Evolutionary conservation across 2,797 vertebrate species (phyloP), one percentile per base, ranked within the genome.

Genomic region (Intellagama lesueurii): DNA sequence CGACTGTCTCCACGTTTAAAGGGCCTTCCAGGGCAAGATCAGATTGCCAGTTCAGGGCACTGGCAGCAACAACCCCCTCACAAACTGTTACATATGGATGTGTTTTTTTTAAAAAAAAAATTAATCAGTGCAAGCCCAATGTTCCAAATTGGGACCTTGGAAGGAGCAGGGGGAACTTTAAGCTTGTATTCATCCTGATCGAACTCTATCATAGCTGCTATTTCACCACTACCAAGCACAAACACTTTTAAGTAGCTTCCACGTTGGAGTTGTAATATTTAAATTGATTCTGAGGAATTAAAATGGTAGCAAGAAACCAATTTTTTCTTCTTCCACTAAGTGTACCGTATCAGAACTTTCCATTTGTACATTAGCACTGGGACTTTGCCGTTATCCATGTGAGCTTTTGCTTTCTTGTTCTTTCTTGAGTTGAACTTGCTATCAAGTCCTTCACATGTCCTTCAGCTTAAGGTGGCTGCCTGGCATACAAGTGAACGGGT

Each of bases 351-450:
- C 35, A 56, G 17, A 81, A 86, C 60, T 86, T 78, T 92, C 94
- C 92, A 93, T 1, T 92, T 92, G 89, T 91, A 92, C 91, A 87
- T 89, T 79, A 88, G 81, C 85, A 89, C 87, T 0, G 24, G 91
- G 90, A 91, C 87, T 90, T 94, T 93, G 91, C 89, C 73, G 91
- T 95, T 92, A 92, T 94, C 90, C 86, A 88, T 94, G 92, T 90
- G 84, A 91, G 75, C 88, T 85, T 90, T 69, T 70, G 6, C 0
- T 1, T 52, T 83, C 52, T 60, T 87, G 2, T 56, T 72, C 22
- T 40, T 75, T 79, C 60, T 60, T 85, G 73, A 92, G 79, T 77
- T 7, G 92, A 87, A 72, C 72, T 91, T 90, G 40, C 88, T 93
- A 73, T 89, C 83, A 30, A 2, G 75, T 92, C 81, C 90, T 95